Base-by-base conservation (phyloP, 2,797 vertebrate species). In the Eulemur mongoz region DNA sequence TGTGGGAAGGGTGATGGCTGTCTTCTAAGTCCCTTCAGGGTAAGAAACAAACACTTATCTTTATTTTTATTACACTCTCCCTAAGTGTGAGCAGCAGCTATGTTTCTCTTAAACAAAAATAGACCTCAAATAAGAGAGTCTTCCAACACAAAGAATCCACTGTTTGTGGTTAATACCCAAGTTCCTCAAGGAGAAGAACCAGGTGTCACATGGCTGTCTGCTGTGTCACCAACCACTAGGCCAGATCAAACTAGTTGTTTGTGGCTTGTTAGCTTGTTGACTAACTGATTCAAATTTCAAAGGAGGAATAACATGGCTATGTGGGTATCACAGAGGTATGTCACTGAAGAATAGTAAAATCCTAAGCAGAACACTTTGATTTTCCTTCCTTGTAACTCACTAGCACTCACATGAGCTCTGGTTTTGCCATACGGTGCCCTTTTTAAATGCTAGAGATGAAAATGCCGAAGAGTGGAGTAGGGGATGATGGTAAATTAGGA, bases 71-170 rank as follows among this genome's bases (percentile, higher is more conserved):
- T 23, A 63, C 13, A 59, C n/a, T 43, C 17, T 80, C 69, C 63
- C 22, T 78, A 73, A 78, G 83, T 85, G 11, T 78, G 76, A 83
- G 57, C 43, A 93, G 61, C 69, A 72, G 18, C 6, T 57, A 7
- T 72, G 75, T 72, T 83, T 45, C 67, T 72, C 45, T 94, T 93
- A 96, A 81, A 75, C 72, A 93, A 96, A 96, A 90, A 50, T 10
- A 18, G 22, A 38, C 45, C 59, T 85, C 35, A 82, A 67, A 73
- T 43, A 79, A 27, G 2, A 52, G 23, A 27, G 35, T 6, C 78
- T 45, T 79, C 45, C 13, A 1, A 96, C 92, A 73, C 23, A 87
- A 84, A 84, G 38, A 88, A 15, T 18, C 1, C 0, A 13, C 20
- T 30, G 4, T 61, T 54, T 30, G 30, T 27, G 25, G 25, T 32